Evolutionary conservation across 2,113 vertebrate genomes (phyloP), one percentile per base, ranked within the genome.

Genomic region (Oreochromis tanganicae): DNA sequence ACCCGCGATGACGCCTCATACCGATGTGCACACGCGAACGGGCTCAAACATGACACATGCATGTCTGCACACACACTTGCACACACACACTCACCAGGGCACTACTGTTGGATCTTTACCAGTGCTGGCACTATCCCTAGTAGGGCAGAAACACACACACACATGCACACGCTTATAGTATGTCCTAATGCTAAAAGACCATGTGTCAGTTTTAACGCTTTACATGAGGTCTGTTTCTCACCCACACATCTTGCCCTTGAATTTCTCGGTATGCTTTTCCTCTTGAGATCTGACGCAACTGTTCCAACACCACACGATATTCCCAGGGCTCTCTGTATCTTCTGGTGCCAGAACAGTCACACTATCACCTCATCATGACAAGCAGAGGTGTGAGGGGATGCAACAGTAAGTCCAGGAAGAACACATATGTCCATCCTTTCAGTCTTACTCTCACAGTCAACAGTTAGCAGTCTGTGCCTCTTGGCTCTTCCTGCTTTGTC

Each of bases 1-100:
- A 96, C 59, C 94, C 92, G 96, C 95, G 96, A 97, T 94, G 93
- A 96, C 96, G 93, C 96, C 97, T 91, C 91, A 91, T 92, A 91
- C 86, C 83, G 88, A 94, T 92, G 90, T 89, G 85, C 89, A 59
- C 90, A 85, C 24, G 81, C 90, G 83, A 84, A 88, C 50, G 43
- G 24, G 17, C 83, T 84, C 85, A 41, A 88, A 87, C 41, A 82
- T 85, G 87, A 91, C 93, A 90, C 55, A 41, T 73, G 24, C 73
- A 84, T 88, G 83, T 84, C 52, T 57, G 13, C 80, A 16, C 79
- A 75, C 41, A 84, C 66, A 71, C 71, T 4, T 14, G 16, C 75
- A 55, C 80, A 87, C 43, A 34, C 16, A 41, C 61, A 66, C 79
- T 32, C 79, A 85, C 27, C 6, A 36, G 63, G 27, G 17, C 56